Evolutionary conservation across 2,888 invertebrate genomes (phyloP), one percentile per base, ranked within the genome.

Genomic region (Tolmerus cingulatus): DNA sequence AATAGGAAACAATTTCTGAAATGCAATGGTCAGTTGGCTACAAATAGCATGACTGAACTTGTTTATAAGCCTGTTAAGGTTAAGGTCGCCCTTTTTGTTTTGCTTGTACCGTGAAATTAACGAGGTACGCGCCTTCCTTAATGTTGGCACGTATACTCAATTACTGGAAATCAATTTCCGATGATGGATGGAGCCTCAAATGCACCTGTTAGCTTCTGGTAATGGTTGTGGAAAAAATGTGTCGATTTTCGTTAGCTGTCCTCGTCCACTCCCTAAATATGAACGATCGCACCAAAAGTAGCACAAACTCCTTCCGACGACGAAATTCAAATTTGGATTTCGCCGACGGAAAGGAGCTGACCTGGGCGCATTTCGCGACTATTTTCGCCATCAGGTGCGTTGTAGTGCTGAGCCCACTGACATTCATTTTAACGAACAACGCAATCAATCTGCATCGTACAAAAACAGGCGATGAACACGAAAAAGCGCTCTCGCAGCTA

Each of bases 201-300:
- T 92, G 92, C 92, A 92, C 92, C 92, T 92, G 92, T 92, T 92
- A 91, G 92, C 92, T 92, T 91, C 92, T 92, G 92, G 91, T 92
- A 92, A 91, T 57, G 57, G 51, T 16, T 19, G 37, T 57, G 37
- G 16, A 27, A 46, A 79, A 34, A 51, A 79, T 16, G 51, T 30
- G 79, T 79, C 79, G 40, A 30, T 79, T 79, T 79, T 79, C 79
- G 51, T 79, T 46, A 46, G 27, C 51, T 79, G 79, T 79, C 79
- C 23, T n/a, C 14, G 51, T 79, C 79, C 79, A 79, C 79, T 79
- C 79, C 79, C 27, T 79, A 79, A 79, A 46, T 79, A 46, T 79
- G 51, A 79, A 51, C 14, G 51, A 79, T 79, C 40, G 51, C 30
- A 23, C 16, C 16, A 30, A 79, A 79, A 46, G 79, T 79, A 14